Percentiles rank a stretch among this genome's conserved stretches.
Evolutionary conservation across 2,888 invertebrate genomes (phyloP).

Genomic region (Acronicta alni): DNA sequence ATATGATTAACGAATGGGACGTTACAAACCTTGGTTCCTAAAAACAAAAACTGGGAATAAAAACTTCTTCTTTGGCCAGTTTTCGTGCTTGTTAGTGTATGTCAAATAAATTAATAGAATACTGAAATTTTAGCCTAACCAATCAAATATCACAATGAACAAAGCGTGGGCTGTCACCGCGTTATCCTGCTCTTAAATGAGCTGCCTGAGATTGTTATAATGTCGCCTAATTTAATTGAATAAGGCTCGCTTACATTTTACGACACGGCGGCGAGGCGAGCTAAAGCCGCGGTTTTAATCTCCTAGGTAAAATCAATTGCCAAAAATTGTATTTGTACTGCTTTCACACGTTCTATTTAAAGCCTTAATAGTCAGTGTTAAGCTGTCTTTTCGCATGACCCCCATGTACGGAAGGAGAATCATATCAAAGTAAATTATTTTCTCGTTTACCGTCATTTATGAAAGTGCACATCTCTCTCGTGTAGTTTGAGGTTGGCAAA

Average conservation of each 20-base stretch:
- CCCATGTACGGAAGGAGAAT: slow-evolving; percentile 72
- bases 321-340: slow-evolving; percentile 82
- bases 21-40: too few species aligned
- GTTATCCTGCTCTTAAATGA: slow-evolving; percentile 77
- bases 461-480: slow-evolving; percentile 77
- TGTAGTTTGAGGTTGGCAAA: slow-evolving; percentile 57
- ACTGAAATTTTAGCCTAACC: slow-evolving; percentile 52
- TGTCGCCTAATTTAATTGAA: slow-evolving; percentile 87
- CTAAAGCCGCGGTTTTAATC: slow-evolving; percentile 85
- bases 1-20: too few species aligned
- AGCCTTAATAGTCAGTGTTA: slow-evolving; percentile 69
- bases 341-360: slow-evolving; percentile 58
- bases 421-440: slow-evolving; percentile 87
- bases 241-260: slow-evolving; percentile 88
- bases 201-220: slow-evolving; percentile 85
- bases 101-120: slow-evolving; percentile 50
- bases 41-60: too few species aligned
- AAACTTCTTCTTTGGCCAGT: slow-evolving; percentile 14
- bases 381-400: slow-evolving; percentile 69
- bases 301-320: slow-evolving; percentile 85
- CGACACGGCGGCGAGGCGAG: slow-evolving; percentile 74
- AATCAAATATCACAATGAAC: slow-evolving; percentile 75
- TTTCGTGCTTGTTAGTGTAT: slow-evolving; percentile 40
- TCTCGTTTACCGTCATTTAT: slow-evolving; percentile 78
- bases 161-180: slow-evolving; percentile 69